These are phyloP conservation scores for Limnephilus lunatus DNA, from an alignment of 2,888 invertebrate genomes.

Conservation along the genomic window DNA sequence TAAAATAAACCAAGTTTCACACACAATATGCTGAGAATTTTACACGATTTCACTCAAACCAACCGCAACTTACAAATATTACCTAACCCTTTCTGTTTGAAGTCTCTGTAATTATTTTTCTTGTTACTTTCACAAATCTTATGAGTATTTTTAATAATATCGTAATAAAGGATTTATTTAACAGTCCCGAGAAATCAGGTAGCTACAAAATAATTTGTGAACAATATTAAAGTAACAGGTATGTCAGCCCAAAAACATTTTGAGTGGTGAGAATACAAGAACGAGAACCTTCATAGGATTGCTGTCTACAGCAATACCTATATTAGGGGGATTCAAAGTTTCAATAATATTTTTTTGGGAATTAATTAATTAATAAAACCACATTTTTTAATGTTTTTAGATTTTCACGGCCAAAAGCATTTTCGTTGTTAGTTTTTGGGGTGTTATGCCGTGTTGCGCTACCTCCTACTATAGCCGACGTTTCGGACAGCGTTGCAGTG, in stretches of 20 bases:
- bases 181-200: not conserved
- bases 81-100: not conserved
- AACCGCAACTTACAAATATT: not conserved
- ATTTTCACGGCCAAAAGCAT: no score
- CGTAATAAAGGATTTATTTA: not conserved
- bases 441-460: no score
- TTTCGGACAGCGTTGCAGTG: no score
- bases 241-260: not conserved
- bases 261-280: not conserved
- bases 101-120: not conserved
- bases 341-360: no score
- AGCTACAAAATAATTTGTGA: not conserved
- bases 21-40: not conserved
- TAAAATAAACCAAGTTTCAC: not conserved
- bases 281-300: not conserved
- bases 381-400: no score
- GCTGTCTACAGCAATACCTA: not conserved
- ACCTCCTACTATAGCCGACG: no score
- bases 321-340: no score
- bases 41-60: not conserved
- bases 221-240: not conserved
- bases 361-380: no score
- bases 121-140: not conserved
- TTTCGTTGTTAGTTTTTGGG: no score
- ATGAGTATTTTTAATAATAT: no score